Base-by-base conservation (phyloP, 2,113 vertebrate genomes). In the Acrocephalus arundinaceus region DNA sequence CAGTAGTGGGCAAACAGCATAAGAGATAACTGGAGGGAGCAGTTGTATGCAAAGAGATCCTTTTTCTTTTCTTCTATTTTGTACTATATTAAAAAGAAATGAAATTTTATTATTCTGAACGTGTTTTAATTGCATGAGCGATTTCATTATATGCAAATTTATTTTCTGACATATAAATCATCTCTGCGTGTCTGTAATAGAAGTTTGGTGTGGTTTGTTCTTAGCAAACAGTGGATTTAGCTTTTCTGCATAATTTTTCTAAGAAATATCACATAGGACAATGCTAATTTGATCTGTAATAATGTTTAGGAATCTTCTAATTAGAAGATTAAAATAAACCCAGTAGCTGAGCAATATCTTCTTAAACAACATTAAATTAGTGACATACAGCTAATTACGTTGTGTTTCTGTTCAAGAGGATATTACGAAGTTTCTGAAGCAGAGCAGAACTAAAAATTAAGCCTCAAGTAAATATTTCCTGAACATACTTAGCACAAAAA, bases 271-370 rank as follows among this genome's bases (percentile, higher is more conserved):
- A n/a, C 70, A 55, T 57, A 91, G 54, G 57, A 83, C 39, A 87
- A 45, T 81, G 90, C 46, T 94, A 55, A 91, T 92, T 91, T 93
- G 46, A 92, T 86, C 82, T 90, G 28, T 93, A 94, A 92, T 96
- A 77, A 95, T 89, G 22, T 70, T 87, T 87, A 77, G 31, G 51
- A 27, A 65, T 46, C 86, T 96, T 39, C 52, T 87, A 79, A 94
- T 95, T 94, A 96, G 72, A 94, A 49, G 43, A 95, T 85, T 88
- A 11, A 54, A 91, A 71, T 46, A 82, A 88, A 82, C 23, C 57
- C 17, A 79, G 58, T 79, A 92, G 48, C 61, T 66, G 92, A 93
- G 82, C 22, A 58, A 5, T 67, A 19, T 91, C 87, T 74, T 90
- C 74, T 87, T 83, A 83, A 96, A 93, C 45, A 49, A 15, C 4